phyloP scores from a whole-genome alignment of 2,797 vertebrate species.

The Lycodopsis pacificus region DNA sequence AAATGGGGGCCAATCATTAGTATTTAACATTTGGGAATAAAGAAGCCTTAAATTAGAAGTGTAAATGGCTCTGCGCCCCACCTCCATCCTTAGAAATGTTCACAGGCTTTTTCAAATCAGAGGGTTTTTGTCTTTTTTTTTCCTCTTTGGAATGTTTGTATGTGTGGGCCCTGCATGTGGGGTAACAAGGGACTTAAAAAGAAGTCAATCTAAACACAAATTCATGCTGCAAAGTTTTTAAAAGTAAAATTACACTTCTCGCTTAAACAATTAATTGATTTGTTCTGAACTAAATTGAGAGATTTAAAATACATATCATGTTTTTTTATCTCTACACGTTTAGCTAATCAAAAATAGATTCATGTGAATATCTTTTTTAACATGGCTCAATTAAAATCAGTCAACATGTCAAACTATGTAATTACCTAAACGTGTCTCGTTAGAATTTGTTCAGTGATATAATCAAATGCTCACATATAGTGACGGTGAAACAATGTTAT shows the following conservation, averaged over 20 bases:
- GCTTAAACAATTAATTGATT: background rate
- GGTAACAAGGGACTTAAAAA: conserved; percentile 36
- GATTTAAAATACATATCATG: background rate
- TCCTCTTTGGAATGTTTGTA: conserved; percentile 35
- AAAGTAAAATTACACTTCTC: background rate
- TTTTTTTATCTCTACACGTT: background rate
- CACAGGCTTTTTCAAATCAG: conserved; percentile 51
- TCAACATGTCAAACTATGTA: background rate
- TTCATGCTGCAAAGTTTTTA: conserved; percentile 3
- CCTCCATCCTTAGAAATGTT: conserved; percentile 74
- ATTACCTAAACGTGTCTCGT: background rate
- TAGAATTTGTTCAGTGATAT: background rate
- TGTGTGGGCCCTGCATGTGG: conserved; percentile 41
- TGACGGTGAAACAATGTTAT: conserved; percentile 1
- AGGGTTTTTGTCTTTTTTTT: background rate
- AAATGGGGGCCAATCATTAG: conserved; percentile 82
- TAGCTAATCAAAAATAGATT: background rate
- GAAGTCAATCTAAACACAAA: conserved; percentile 25
- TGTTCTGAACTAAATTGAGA: conserved; percentile 1
- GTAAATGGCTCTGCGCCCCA: conserved; percentile 76
- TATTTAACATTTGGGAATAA: conserved; percentile 83
- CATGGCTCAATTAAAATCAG: background rate
- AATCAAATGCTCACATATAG: background rate
- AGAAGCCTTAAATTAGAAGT: conserved; percentile 82
- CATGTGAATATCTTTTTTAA: background rate